Evolutionary conservation across 2,113 vertebrate species (phyloP).

Genomic region (Aspiorhynchus laticeps): DNA sequence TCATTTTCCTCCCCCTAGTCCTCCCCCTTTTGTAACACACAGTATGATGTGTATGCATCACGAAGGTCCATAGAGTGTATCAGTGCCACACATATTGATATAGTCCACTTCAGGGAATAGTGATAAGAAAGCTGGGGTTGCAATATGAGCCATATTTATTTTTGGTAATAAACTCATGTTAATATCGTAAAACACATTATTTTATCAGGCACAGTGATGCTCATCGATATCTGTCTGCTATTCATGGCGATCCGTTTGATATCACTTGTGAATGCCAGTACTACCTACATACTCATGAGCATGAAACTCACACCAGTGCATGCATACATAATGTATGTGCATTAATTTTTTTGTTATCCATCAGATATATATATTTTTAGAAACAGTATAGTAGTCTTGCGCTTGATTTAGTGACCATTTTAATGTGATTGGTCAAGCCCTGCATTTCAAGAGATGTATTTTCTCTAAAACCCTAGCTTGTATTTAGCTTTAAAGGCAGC

Average conservation of each 20-base stretch:
- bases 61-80: slow-evolving; percentile 39
- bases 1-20: slow-evolving; percentile 58
- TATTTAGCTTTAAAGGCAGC: not conserved
- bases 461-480: slow-evolving; percentile 5
- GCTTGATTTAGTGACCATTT: slow-evolving; percentile 11
- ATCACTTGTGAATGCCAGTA: slow-evolving; percentile 50
- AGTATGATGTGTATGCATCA: slow-evolving; percentile 53
- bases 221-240: slow-evolving; percentile 50
- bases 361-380: slow-evolving; percentile 26
- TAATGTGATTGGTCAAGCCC: slow-evolving; percentile 15
- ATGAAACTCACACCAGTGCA: slow-evolving; percentile 53
- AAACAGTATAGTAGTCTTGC: slow-evolving; percentile 22
- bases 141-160: slow-evolving; percentile 58
- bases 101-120: slow-evolving; percentile 13
- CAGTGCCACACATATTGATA: slow-evolving; percentile 17
- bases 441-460: slow-evolving; percentile 9
- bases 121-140: slow-evolving; percentile 43
- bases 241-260: slow-evolving; percentile 50
- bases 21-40: slow-evolving; percentile 51
- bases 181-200: slow-evolving; percentile 24
- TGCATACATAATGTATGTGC: slow-evolving; percentile 53
- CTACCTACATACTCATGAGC: slow-evolving; percentile 51
- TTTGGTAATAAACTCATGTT: slow-evolving; percentile 38
- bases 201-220: slow-evolving; percentile 39
- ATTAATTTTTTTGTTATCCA: slow-evolving; percentile 41